Percentiles rank a stretch among this genome's conserved stretches.
These are phyloP conservation scores for Megalopta genalis DNA, from an alignment of 1,140 invertebrate species.

Conservation along the genomic window DNA sequence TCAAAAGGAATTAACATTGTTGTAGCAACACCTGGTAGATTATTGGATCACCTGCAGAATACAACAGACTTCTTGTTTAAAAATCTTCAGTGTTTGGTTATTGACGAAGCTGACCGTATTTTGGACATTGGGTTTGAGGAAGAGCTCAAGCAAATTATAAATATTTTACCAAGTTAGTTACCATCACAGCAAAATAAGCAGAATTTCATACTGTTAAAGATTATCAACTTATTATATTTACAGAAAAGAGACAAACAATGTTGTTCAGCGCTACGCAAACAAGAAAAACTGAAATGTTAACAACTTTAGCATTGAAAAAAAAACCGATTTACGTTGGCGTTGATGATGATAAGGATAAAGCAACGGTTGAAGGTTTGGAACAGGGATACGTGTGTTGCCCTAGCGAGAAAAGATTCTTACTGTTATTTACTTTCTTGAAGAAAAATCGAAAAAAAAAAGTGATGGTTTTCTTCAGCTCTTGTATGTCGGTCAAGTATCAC, in stretches of 20 bases:
- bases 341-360: conserved; percentile 92
- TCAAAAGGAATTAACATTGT: conserved; percentile 97
- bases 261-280: conserved; percentile 99
- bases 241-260: conserved; percentile 98
- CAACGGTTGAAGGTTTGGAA: conserved; percentile 96
- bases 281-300: conserved; percentile 94
- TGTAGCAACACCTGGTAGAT: conserved; percentile 98
- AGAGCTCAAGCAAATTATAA: conserved; percentile 98
- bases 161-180: conserved; percentile 94
- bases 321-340: conserved; percentile 98
- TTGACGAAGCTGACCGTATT: conserved; percentile 99
- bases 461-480: conserved; percentile 99
- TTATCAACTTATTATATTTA: conserved; percentile 51
- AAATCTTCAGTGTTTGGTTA: conserved; percentile 97
- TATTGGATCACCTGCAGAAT: conserved; percentile 98
- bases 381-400: conserved; percentile 97
- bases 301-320: conserved; percentile 94
- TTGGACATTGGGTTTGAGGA: conserved; percentile 99
- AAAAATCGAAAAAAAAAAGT: conserved; percentile 98
- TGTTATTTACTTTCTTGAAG: conserved; percentile 99
- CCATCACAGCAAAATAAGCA: background rate
- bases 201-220: too few relatives aligned
- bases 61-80: conserved; percentile 97
- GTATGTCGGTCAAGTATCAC: conserved; percentile 98
- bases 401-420: conserved; percentile 96